A percentile compares a stretch with the other conserved stretches of the same genome.
Conservation (phyloP, 1,140 invertebrate species). For the Nasonia longicornis region DNA sequence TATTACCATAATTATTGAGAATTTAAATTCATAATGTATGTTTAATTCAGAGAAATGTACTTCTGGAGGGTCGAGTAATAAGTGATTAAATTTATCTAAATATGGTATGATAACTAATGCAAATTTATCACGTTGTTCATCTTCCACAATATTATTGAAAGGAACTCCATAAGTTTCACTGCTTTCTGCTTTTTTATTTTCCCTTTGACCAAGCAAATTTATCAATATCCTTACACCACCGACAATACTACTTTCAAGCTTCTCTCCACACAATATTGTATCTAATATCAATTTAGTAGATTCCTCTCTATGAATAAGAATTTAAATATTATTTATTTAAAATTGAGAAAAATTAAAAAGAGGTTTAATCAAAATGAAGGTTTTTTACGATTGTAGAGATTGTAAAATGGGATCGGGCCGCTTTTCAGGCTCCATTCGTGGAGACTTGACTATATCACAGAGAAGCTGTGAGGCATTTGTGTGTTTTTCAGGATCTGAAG, state of each 20-base stretch:
- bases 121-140: constrained; percentile 60
- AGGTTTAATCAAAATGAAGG: neutral
- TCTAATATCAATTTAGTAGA: constrained; percentile 77
- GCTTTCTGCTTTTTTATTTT: constrained; percentile 29
- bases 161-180: constrained; percentile 37
- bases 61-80: constrained; percentile 80
- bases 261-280: constrained; percentile 78
- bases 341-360: neutral
- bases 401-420: constrained; percentile 76
- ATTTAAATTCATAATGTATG: constrained; percentile 22
- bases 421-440: constrained; percentile 75
- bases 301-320: constrained; percentile 71
- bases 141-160: constrained; percentile 56
- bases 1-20: neutral
- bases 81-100: constrained; percentile 78
- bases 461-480: constrained; percentile 85
- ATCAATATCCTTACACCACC: constrained; percentile 85
- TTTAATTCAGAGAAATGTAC: constrained; percentile 65
- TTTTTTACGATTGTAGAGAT: constrained; percentile 79
- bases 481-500: constrained; percentile 80
- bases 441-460: constrained; percentile 82
- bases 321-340: constrained; percentile 21
- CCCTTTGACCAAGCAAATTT: constrained; percentile 74
- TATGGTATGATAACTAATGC: constrained; percentile 75
- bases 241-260: constrained; percentile 80